Conservation (phyloP, 2,113 vertebrate genomes). For the Talpa occidentalis region DNA sequence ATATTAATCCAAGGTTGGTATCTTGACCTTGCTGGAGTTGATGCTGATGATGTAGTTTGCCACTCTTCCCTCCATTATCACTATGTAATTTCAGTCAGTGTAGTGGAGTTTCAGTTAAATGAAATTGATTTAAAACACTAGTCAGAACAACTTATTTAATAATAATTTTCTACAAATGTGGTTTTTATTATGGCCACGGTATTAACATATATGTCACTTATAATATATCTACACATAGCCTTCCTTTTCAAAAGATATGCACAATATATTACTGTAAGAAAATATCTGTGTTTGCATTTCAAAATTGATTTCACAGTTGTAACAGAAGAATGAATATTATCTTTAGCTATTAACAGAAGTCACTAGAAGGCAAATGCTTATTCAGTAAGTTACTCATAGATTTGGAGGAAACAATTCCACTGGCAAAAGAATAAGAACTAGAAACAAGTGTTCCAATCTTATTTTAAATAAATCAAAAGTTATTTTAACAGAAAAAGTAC, state of each 20-base stretch:
- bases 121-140: slow-evolving; percentile 44
- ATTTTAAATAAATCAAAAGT: slow-evolving; percentile 25
- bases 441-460: not conserved
- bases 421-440: not conserved
- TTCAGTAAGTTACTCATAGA: not conserved
- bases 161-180: slow-evolving; percentile 52
- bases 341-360: slow-evolving; percentile 29
- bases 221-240: not conserved
- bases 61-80: not conserved
- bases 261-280: not conserved
- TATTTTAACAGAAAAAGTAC: not conserved
- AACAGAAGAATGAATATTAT: slow-evolving; percentile 36
- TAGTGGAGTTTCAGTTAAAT: slow-evolving; percentile 11
- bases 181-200: not conserved
- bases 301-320: slow-evolving; percentile 38
- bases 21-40: slow-evolving; percentile 77
- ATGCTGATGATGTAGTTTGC: not conserved
- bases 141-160: slow-evolving; percentile 35
- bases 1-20: slow-evolving; percentile 75
- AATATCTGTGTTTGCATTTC: slow-evolving; percentile 42
- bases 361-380: not conserved
- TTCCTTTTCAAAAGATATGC: slow-evolving; percentile 44
- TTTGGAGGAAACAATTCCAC: not conserved
- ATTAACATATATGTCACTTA: not conserved
- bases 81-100: slow-evolving; percentile 28